These are phyloP conservation scores for Panorpa germanica DNA, from an alignment of 2,888 invertebrate genomes.

Conservation along the genomic window DNA sequence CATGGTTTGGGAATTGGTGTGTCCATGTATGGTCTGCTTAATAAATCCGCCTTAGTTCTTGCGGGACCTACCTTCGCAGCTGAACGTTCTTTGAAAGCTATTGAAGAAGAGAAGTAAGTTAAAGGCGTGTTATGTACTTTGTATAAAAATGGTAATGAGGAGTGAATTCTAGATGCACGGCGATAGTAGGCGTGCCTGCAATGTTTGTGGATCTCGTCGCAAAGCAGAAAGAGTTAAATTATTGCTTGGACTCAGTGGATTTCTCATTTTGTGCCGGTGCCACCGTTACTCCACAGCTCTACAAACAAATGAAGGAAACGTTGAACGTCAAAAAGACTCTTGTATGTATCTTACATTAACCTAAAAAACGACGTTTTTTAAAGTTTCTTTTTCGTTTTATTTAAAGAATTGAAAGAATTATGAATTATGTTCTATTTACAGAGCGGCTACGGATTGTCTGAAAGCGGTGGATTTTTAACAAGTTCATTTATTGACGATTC, in stretches of 20 bases:
- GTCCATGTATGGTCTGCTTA: no score
- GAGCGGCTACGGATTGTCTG: conserved; percentile 41
- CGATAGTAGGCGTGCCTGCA: conserved; percentile 64
- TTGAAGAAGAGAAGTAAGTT: conserved; percentile 40
- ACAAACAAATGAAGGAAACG: conserved; percentile 27
- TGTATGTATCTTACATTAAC: conserved; percentile 9
- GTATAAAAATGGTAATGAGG: no score
- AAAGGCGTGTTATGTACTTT: background rate
- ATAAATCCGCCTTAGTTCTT: no score
- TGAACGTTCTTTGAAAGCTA: conserved; percentile 36
- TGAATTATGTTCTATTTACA: conserved; percentile 18
- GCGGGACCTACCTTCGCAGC: no score
- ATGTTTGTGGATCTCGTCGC: conserved; percentile 65
- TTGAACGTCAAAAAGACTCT: conserved; percentile 28
- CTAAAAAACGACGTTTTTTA: background rate
- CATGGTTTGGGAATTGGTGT: no score
- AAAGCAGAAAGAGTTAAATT: conserved; percentile 24
- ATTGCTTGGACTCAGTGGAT: conserved; percentile 26
- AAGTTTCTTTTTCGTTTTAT: conserved; percentile 8
- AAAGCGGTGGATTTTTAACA: no score
- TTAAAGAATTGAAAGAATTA: background rate
- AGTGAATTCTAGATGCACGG: conserved; percentile 43
- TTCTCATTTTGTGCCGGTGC: conserved; percentile 54
- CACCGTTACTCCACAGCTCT: conserved; percentile 41
- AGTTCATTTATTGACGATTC: conserved; percentile 28